Base-by-base conservation (phyloP, 2,797 vertebrate genomes). In the Gephyroberyx darwinii region DNA sequence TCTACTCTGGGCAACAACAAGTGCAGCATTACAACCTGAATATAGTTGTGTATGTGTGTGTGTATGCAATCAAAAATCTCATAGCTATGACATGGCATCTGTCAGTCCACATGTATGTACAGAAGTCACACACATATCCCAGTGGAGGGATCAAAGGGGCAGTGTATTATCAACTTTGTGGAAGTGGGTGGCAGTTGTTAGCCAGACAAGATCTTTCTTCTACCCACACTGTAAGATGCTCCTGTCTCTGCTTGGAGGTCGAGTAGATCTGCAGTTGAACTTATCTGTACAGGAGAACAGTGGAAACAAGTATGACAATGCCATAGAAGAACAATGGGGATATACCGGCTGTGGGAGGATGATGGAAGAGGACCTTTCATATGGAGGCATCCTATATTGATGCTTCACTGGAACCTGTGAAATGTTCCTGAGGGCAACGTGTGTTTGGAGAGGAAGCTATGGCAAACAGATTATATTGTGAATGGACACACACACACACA, bases 21-120 rank as follows among this genome's bases (percentile, higher is more conserved):
- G 57, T 85, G 71, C 78, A 89, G 83, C 83, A 81, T 87, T 78
- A 70, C 79, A 83, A 56, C 81, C 74, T 76, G 59, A 76, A 83
- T 85, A 75, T 77, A 61, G 71, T 77, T 67, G 47, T 81, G 17
- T 69, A 8, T 75, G 51, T 80, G 57, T 71, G 48, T 75, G 65
- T 69, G 71, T 57, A n/a, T 82, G 69, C 71, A 74, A 58, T 74
- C 68, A 76, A 73, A 82, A 76, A 77, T 76, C 82, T 74, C 51
- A 69, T 69, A 70, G 71, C 82, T 86, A 87, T 76, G 78, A 74
- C 58, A 80, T 75, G 75, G 66, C 77, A 69, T 79, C 71, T 80
- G 48, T 69, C 74, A 37, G 66, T 72, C 65, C 75, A 69, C 48
- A 54, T 67, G 43, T 50, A 1, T 78, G 65, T 75, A 43, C 69